Evolutionary conservation across 2,797 vertebrate species (phyloP), one percentile per base, ranked within the genome.

Genomic region (Poecilia wingei): DNA sequence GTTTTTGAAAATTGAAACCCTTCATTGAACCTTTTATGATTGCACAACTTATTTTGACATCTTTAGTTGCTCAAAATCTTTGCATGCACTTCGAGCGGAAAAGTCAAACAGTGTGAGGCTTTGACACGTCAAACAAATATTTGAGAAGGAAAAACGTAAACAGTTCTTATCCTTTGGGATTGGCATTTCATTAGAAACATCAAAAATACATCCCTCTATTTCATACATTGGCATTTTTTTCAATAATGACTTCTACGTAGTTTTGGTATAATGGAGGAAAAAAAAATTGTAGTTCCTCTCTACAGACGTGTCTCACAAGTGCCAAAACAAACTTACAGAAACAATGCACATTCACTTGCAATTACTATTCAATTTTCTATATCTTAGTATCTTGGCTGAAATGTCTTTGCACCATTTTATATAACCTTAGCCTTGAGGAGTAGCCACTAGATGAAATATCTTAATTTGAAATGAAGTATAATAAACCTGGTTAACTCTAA

Each of bases 181-280:
- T 53, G 41, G 18, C 61, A 69, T 84, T 85, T 72, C 77, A 39
- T 46, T 79, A 75, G 55, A 43, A 79, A 80, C 76, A 82, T 3
- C 46, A 66, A 78, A 47, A 78, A 59, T 41, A 33, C 25, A 84
- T 85, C 83, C 81, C 84, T 91, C 91, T 89, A 22, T 51, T 45
- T 70, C 22, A n/a, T 68, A 41, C 36, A 25, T 64, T 0, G 6
- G 16, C 39, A 8, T 25, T 72, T 68, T 64, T 28, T 33, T 1
- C 59, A 74, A 80, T 36, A 3, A 84, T 74, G 28, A 75, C 46
- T 22, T 14, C 5, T 33, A 43, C 68, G 45, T 28, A 64, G 53
- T 41, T 49, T 39, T 68, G 72, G 31, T 77, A 86, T 82, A 10
- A 72, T 4, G 69, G 77, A 4, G 43, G 28, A 77, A 20, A 49